Conservation (phyloP, 2,797 vertebrate species). For the Aldrovandia affinis region DNA sequence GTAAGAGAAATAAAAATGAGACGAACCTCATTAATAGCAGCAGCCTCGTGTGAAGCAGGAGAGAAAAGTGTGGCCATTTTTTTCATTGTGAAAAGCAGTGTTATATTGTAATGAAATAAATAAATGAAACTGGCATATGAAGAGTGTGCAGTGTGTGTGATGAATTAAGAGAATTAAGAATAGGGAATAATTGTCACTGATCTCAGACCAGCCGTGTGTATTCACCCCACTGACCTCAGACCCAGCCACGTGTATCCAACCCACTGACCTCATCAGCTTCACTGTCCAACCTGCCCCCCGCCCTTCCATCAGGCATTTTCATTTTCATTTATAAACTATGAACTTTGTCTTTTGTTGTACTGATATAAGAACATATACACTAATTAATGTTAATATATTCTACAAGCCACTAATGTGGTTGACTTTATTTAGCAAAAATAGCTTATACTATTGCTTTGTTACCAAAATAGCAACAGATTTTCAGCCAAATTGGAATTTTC, state of each 20-base stretch:
- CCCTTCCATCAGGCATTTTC: no score
- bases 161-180: not conserved
- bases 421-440: no score
- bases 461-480: no score
- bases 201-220: not conserved
- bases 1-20: conserved; percentile 49
- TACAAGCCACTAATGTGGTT: no score
- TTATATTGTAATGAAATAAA: conserved; percentile 71
- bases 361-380: no score
- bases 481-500: no score
- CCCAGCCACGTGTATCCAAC: not conserved
- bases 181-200: not conserved
- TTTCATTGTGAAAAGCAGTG: conserved; percentile 64
- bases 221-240: not conserved
- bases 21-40: conserved; percentile 35
- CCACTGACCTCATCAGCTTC: no score
- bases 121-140: conserved; percentile 62
- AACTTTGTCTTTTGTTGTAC: no score
- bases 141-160: not conserved
- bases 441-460: no score
- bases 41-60: conserved; percentile 34
- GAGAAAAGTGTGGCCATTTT: conserved; percentile 47
- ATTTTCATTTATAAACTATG: no score
- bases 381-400: no score
- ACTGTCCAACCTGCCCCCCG: no score